Evolutionary conservation across 2,888 invertebrate species (phyloP).

Genomic region (Caenorhabditis sp.): DNA sequence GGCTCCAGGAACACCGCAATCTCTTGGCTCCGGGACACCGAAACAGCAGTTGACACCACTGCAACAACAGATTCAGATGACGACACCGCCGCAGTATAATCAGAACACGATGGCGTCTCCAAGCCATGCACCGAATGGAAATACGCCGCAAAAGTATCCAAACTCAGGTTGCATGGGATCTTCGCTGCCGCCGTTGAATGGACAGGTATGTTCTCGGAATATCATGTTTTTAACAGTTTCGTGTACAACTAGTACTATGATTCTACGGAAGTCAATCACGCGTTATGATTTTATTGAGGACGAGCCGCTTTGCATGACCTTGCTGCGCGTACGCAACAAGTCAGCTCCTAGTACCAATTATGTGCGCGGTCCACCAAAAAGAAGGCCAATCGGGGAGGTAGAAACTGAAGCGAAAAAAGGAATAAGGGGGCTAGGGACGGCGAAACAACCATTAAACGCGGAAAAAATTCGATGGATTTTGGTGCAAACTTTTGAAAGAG

Average conservation of each 20-base stretch:
- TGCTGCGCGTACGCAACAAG: conserved; percentile 48
- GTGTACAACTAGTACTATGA: not conserved
- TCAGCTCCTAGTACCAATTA: conserved; percentile 65
- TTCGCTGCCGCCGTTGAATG: conserved; percentile 37
- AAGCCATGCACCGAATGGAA: conserved; percentile 20
- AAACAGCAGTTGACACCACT: conserved; percentile 36
- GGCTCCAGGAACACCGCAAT: conserved; percentile 3
- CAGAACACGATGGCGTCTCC: conserved; percentile 37
- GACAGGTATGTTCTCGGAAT: conserved; percentile 34
- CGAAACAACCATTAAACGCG: not conserved
- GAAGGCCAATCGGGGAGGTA: conserved; percentile 35
- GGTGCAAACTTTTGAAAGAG: not conserved
- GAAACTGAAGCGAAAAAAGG: conserved; percentile 12
- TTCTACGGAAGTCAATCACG: conserved; percentile 35
- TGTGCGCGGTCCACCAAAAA: conserved; percentile 51
- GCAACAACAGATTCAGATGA: conserved; percentile 22
- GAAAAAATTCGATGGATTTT: not conserved
- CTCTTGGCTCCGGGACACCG: conserved; percentile 4
- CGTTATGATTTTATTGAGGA: conserved; percentile 60
- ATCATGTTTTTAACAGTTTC: not conserved
- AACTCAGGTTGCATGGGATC: conserved; percentile 47
- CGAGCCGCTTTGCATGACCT: conserved; percentile 59
- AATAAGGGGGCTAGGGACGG: not conserved
- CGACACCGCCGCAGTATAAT: conserved; percentile 32
- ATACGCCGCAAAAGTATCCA: conserved; percentile 24